Conservation (phyloP, 1,140 invertebrate genomes). For the Cataglyphis hispanica region DNA sequence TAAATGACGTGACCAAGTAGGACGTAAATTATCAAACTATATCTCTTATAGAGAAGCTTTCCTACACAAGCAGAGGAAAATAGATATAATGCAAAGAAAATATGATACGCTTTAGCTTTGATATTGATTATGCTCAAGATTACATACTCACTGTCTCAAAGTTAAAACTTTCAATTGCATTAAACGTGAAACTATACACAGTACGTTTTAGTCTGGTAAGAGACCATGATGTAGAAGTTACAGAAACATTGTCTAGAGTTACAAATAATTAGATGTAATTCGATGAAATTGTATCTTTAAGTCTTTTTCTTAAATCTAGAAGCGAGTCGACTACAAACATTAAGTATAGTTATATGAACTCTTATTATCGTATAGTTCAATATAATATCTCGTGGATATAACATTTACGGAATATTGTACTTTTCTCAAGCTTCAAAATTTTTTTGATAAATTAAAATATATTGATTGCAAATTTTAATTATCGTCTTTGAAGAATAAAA, state of each 20-base stretch:
- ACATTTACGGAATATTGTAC: neutral
- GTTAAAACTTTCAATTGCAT: constrained; percentile 47
- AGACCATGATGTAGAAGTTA: neutral
- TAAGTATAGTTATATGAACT: neutral
- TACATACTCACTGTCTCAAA: constrained; percentile 15
- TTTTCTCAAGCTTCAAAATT: neutral
- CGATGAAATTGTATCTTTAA: constrained; percentile 5
- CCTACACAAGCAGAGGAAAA: neutral
- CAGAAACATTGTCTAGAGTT: constrained; percentile 22
- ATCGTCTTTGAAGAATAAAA: neutral
- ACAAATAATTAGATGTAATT: constrained; percentile 35
- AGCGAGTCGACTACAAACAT: neutral
- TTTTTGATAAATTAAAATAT: neutral
- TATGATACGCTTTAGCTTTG: neutral
- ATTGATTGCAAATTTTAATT: neutral
- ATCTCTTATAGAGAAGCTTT: constrained; percentile 26
- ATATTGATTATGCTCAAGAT: constrained; percentile 53
- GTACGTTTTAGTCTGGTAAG: neutral
- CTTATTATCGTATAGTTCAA: too few species aligned
- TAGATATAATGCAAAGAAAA: constrained; percentile 17
- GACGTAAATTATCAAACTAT: constrained; percentile 37
- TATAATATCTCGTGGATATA: neutral
- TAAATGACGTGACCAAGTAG: constrained; percentile 40
- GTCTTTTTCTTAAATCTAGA: constrained; percentile 13
- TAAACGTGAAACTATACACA: constrained; percentile 22